These are phyloP conservation scores for Lithosia quadra DNA, from an alignment of 2,888 invertebrate genomes.

Conservation along the genomic window DNA sequence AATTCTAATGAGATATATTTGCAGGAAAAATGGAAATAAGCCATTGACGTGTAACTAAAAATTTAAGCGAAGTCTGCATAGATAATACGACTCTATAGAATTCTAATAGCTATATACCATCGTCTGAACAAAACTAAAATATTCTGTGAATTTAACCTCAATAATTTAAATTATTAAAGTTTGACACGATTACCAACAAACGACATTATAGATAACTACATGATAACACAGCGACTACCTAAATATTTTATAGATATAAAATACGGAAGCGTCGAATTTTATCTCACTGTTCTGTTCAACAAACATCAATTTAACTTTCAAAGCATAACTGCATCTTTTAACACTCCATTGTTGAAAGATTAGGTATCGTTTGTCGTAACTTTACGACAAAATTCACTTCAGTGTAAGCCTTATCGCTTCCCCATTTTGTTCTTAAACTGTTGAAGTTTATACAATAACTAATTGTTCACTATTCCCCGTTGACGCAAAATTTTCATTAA, in stretches of 20 bases:
- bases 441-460: not conserved
- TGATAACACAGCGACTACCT: not conserved
- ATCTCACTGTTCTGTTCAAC: slow-evolving; percentile 41
- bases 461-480: too few species aligned
- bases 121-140: not conserved
- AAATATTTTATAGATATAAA: slow-evolving; percentile 6
- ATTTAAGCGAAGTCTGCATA: too few species aligned
- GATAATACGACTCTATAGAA: too few species aligned
- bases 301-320: slow-evolving; percentile 29
- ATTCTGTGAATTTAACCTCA: too few species aligned
- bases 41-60: too few species aligned
- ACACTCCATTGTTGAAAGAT: slow-evolving; percentile 38
- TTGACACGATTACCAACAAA: not conserved
- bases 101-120: too few species aligned
- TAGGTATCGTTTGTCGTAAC: slow-evolving; percentile 24
- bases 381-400: slow-evolving; percentile 24
- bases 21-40: not conserved
- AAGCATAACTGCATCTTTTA: slow-evolving; percentile 38
- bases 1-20: not conserved
- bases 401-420: slow-evolving; percentile 8
- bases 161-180: not conserved
- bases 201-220: not conserved
- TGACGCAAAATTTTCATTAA: too few species aligned
- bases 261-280: slow-evolving; percentile 42
- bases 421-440: slow-evolving; percentile 15